Evolutionary conservation across 2,888 invertebrate genomes (phyloP).

Genomic region (Nowickia ferox): DNA sequence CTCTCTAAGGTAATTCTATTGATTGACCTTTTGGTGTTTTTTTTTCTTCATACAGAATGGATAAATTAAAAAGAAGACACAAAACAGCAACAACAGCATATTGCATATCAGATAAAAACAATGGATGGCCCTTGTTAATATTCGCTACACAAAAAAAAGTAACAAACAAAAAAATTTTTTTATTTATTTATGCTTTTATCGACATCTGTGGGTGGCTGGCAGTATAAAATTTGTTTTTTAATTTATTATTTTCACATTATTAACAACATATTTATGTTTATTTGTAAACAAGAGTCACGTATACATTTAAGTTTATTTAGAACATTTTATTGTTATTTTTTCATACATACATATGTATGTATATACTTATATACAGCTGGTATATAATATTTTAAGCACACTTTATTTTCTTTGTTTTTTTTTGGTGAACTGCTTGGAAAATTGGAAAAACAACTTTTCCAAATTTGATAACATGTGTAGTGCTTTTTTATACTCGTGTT

Average conservation of each 20-base stretch:
- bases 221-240: neutral
- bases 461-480: slow-evolving; percentile 31
- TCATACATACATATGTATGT: neutral
- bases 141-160: neutral
- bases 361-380: neutral
- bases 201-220: slow-evolving; percentile 31
- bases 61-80: slow-evolving; percentile 26
- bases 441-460: slow-evolving; percentile 39
- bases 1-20: slow-evolving; percentile 69
- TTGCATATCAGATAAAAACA: slow-evolving; percentile 38
- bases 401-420: slow-evolving; percentile 23
- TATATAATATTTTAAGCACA: neutral
- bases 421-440: neutral
- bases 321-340: slow-evolving; percentile 25
- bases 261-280: slow-evolving; percentile 9
- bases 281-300: neutral
- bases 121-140: slow-evolving; percentile 23
- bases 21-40: slow-evolving; percentile 50
- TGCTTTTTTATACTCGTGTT: slow-evolving; percentile 6
- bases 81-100: slow-evolving; percentile 27
- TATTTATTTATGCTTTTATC: neutral
- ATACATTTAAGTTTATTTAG: slow-evolving; percentile 9
- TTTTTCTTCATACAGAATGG: slow-evolving; percentile 24
- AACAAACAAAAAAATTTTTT: neutral
- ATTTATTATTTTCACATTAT: slow-evolving; percentile 21